Base-by-base conservation (phyloP, 1,140 invertebrate species). In the Capitella teleta region DNA sequence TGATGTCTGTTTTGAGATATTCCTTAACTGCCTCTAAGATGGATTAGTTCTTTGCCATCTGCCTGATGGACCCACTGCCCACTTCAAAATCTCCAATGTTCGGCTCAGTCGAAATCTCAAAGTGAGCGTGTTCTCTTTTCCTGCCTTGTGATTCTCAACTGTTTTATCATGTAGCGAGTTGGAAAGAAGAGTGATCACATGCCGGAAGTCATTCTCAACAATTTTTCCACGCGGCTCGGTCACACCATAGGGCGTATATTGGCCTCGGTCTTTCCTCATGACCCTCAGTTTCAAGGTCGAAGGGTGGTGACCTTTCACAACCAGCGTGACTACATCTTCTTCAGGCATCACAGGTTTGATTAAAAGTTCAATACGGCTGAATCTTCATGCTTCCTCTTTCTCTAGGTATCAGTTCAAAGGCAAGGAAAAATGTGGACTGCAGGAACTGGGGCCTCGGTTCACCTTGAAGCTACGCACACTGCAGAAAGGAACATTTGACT, bases 261-360 rank as follows among this genome's bases (percentile, higher is more conserved):
- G 40, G 87, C 89, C n/a, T 84, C 90, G 1, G 67, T 98, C 10
- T 99, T 98, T 74, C 93, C 97, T 68, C 90, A 92, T 73, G 82
- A 93, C 63, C 93, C 95, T 0, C 80, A 98, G 63, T 98, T 95
- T 69, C 81, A 82, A 60, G 93, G 93, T 1, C 78, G 92, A 16
- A 77, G 93, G 56, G 91, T 84, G 2, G 87, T 94, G 14, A 97
- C 95, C 14, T 97, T 98, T 68, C 95, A 98, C 69, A 98, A 98
- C 76, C 95, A 98, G 67, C 77, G 95, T 53, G 95, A 98, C 76
- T 99, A 93, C 61, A 93, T 99, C 61, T 99, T 98, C 72, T 96
- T 98, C 63, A 79, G 95, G 47, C 92, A 98, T 74, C 94, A 98
- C 70, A 83, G 90, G 86, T 92, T 72, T 21, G 14, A 14, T 2